These are phyloP conservation scores for Labeo calbasu DNA, from an alignment of 2,797 vertebrate species.

Conservation along the genomic window DNA sequence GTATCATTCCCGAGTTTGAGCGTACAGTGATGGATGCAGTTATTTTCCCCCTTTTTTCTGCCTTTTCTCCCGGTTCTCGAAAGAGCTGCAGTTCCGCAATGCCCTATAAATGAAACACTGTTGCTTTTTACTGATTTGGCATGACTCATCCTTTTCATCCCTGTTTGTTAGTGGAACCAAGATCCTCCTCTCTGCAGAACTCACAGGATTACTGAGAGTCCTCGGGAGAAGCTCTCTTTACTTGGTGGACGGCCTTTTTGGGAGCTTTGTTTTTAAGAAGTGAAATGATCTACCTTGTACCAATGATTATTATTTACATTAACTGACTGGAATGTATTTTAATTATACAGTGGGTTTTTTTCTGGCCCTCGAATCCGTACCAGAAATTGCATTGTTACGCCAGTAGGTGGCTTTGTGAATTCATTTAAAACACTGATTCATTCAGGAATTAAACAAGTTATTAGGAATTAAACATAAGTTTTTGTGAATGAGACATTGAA, in stretches of 20 bases:
- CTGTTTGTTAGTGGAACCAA: not conserved
- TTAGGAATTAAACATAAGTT: too few species aligned
- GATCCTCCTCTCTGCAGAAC: constrained; percentile 1
- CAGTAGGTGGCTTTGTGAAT: not conserved
- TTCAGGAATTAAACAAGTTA: not conserved
- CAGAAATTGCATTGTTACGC: not conserved
- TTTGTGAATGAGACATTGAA: not conserved
- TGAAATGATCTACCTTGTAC: not conserved
- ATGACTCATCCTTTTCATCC: constrained; percentile 36
- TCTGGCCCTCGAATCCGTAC: not conserved
- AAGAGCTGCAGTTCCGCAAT: constrained; percentile 17
- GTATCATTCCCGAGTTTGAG: constrained; percentile 31
- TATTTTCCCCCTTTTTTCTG: not conserved
- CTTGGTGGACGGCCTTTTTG: not conserved
- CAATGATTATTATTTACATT: not conserved
- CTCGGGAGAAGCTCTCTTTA: not conserved
- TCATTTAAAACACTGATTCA: not conserved
- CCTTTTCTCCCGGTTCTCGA: not conserved
- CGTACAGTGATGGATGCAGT: constrained; percentile 1
- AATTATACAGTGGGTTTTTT: not conserved
- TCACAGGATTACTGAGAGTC: constrained; percentile 24
- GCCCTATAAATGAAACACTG: constrained; percentile 31
- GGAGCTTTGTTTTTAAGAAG: not conserved
- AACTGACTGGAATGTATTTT: not conserved
- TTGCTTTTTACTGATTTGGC: constrained; percentile 38